Evolutionary conservation across 2,888 invertebrate species (phyloP).

Genomic region (Galeopsomyia nigrocyanea): DNA sequence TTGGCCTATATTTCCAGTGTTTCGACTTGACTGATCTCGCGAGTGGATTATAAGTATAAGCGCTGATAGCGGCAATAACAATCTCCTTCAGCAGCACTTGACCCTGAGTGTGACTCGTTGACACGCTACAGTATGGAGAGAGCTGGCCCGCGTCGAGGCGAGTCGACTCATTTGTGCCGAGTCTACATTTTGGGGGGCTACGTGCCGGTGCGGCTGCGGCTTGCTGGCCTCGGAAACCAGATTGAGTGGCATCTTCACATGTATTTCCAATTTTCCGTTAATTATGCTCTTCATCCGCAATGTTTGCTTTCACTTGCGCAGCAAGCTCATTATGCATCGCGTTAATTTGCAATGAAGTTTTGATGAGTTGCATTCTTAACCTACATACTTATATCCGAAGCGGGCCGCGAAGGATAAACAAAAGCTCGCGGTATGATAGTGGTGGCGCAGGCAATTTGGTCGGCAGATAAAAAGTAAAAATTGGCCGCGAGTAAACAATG

Average conservation of each 20-base stretch:
- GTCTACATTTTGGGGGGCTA: slow-evolving; percentile 27
- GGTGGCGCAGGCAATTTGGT: neutral
- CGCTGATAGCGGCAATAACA: slow-evolving; percentile 49
- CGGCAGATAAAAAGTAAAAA: slow-evolving; percentile 12
- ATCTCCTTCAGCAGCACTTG: slow-evolving; percentile 43
- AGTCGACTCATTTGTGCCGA: slow-evolving; percentile 6
- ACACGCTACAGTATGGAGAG: slow-evolving; percentile 36
- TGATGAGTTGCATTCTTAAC: neutral
- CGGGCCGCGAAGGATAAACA: neutral
- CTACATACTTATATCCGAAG: no score
- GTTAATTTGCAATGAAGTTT: neutral
- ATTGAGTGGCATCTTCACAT: slow-evolving; percentile 33
- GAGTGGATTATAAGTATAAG: slow-evolving; percentile 55
- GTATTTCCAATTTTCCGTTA: slow-evolving; percentile 34
- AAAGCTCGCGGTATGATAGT: neutral
- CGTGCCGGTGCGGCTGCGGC: neutral
- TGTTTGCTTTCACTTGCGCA: slow-evolving; percentile 3
- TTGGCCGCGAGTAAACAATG: slow-evolving; percentile 24
- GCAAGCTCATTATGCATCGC: neutral
- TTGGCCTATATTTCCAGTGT: slow-evolving; percentile 50
- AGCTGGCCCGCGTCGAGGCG: no score
- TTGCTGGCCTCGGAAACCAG: slow-evolving; percentile 13
- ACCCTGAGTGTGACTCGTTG: slow-evolving; percentile 38
- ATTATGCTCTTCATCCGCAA: neutral
- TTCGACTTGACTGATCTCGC: slow-evolving; percentile 53